A percentile compares a stretch with the other conserved stretches of the same genome.
Conservation (phyloP, 2,888 invertebrate genomes). For the Diloba caeruleocephala region DNA sequence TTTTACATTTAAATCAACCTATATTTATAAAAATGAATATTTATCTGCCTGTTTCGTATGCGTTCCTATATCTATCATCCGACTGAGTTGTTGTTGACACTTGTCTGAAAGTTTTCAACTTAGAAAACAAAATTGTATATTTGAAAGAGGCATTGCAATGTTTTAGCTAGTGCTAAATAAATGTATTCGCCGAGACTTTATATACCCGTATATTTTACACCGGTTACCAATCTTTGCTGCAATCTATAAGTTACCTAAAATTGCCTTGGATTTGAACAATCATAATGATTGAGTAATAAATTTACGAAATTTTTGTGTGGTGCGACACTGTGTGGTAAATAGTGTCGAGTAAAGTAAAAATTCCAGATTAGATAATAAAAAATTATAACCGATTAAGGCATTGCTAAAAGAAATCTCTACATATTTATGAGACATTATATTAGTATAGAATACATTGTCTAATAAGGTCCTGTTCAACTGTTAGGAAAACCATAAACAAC, state of each 20-base stretch:
- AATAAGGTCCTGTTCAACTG: background rate
- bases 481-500: background rate
- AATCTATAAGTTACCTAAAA: conserved; percentile 38
- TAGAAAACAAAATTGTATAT: too few relatives aligned
- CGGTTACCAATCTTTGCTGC: conserved; percentile 31
- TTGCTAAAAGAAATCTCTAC: too few relatives aligned
- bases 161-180: conserved; percentile 1
- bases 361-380: too few relatives aligned
- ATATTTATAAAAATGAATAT: too few relatives aligned
- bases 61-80: too few relatives aligned
- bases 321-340: conserved; percentile 17
- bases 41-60: too few relatives aligned
- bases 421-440: too few relatives aligned
- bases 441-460: too few relatives aligned
- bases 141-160: too few relatives aligned
- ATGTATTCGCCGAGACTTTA: conserved; percentile 18
- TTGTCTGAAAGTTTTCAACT: too few relatives aligned
- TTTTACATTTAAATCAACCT: conserved; percentile 40
- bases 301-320: conserved; percentile 26
- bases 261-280: conserved; percentile 34
- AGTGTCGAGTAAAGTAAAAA: background rate
- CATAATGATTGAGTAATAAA: conserved; percentile 25
- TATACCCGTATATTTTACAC: conserved; percentile 27
- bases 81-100: too few relatives aligned
- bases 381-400: too few relatives aligned